Evolutionary conservation across 2,113 vertebrate species (phyloP).

Genomic region (Muntiacus muntjak): DNA sequence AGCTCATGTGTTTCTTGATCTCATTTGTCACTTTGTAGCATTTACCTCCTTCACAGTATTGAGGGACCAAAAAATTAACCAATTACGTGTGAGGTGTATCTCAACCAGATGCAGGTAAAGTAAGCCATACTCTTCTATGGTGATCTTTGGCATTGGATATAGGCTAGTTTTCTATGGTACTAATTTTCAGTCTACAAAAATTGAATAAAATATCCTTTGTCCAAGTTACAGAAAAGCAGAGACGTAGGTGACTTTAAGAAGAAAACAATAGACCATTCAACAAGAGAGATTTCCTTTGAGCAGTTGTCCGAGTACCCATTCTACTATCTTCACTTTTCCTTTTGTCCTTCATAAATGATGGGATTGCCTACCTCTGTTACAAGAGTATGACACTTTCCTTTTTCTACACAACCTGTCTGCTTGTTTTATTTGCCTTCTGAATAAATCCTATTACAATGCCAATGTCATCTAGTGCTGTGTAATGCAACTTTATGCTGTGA

Average conservation of each 20-base stretch:
- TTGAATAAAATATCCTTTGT: not conserved
- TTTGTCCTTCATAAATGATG: not conserved
- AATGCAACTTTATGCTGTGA: not conserved
- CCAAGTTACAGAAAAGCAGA: not conserved
- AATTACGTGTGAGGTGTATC: not conserved
- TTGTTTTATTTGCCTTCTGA: not conserved
- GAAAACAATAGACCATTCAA: constrained; percentile 9
- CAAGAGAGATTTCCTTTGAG: not conserved
- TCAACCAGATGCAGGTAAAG: constrained; percentile 11
- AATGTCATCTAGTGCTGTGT: not conserved
- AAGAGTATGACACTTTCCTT: not conserved
- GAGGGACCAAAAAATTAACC: constrained; percentile 65
- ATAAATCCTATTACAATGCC: not conserved
- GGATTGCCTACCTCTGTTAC: not conserved
- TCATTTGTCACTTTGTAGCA: constrained; percentile 48
- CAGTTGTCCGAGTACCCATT: not conserved
- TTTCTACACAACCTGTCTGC: not conserved
- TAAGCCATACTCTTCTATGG: not conserved
- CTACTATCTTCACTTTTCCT: not conserved
- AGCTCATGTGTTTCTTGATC: constrained; percentile 67
- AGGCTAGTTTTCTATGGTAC: not conserved
- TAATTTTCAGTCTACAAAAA: constrained; percentile 8
- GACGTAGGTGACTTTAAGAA: not conserved
- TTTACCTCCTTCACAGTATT: constrained; percentile 44
- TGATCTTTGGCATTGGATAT: not conserved